These are phyloP conservation scores for Notoglanidium macrostoma DNA, from an alignment of 2,797 vertebrate genomes.

Conservation along the genomic window DNA sequence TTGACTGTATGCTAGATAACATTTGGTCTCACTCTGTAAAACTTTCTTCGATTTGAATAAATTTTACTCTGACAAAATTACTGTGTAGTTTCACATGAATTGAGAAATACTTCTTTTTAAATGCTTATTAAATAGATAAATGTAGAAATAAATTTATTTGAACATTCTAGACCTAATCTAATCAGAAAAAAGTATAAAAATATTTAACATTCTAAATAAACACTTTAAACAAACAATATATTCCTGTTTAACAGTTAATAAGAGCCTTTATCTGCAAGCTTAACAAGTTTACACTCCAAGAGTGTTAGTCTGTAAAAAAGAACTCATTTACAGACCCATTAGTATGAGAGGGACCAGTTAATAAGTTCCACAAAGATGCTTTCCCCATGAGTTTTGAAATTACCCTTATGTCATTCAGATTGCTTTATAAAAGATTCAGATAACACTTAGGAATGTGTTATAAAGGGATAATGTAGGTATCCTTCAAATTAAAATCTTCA, in stretches of 20 bases:
- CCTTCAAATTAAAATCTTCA: not conserved
- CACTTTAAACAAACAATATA: not conserved
- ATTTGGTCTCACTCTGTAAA: no score
- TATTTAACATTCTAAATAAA: not conserved
- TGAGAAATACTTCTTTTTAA: not conserved
- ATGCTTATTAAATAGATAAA: not conserved
- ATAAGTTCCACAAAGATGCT: not conserved
- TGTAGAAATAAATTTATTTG: not conserved
- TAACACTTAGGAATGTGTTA: not conserved
- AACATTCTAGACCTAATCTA: not conserved
- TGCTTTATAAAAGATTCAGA: slow-evolving; percentile 3
- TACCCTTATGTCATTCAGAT: not conserved
- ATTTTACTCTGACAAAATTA: no score
- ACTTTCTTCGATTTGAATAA: no score
- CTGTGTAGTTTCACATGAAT: not conserved
- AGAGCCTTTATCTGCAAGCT: not conserved
- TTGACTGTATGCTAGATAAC: no score
- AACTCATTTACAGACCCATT: not conserved
- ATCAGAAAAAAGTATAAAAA: not conserved
- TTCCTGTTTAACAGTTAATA: slow-evolving; percentile 1
- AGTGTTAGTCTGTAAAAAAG: slow-evolving; percentile 1
- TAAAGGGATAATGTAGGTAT: not conserved
- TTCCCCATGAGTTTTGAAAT: not conserved
- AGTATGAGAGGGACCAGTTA: not conserved
- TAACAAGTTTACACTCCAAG: not conserved